phyloP scores from a whole-genome alignment of 2,888 invertebrate species.

The Agrochola lota region DNA sequence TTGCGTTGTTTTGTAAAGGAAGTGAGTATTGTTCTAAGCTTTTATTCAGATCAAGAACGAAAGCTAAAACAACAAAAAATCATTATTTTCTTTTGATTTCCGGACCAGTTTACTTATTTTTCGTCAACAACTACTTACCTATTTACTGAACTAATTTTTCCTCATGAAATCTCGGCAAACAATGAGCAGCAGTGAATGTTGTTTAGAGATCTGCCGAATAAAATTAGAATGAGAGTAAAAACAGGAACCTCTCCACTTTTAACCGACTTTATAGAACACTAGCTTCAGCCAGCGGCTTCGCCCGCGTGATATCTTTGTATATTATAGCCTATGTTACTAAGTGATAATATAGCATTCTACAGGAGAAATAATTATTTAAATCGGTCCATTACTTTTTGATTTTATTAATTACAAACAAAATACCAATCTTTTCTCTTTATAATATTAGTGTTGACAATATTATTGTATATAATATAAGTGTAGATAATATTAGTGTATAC shows the following conservation, averaged over 20 bases:
- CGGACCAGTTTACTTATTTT: constrained; percentile 4
- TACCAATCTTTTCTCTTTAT: no score
- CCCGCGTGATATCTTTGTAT: no score
- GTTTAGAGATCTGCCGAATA: not conserved
- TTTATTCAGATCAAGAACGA: not conserved
- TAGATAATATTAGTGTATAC: no score
- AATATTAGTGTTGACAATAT: no score
- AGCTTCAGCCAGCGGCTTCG: no score
- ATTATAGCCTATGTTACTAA: no score
- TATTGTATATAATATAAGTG: no score
- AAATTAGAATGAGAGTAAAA: not conserved
- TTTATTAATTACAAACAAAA: no score
- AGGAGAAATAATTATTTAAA: no score
- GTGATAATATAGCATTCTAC: no score
- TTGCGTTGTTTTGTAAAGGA: constrained; percentile 26
- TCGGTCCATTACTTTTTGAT: no score
- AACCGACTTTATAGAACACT: not conserved
- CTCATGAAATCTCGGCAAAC: not conserved
- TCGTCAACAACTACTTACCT: not conserved
- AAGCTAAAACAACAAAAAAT: constrained; percentile 18
- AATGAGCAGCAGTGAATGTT: not conserved
- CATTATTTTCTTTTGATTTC: constrained; percentile 38
- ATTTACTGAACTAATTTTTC: constrained; percentile 18
- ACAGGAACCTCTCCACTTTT: not conserved
- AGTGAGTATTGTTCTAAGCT: constrained; percentile 16